Conservation (phyloP, 2,113 vertebrate genomes). For the Pleuronectes platessa region DNA sequence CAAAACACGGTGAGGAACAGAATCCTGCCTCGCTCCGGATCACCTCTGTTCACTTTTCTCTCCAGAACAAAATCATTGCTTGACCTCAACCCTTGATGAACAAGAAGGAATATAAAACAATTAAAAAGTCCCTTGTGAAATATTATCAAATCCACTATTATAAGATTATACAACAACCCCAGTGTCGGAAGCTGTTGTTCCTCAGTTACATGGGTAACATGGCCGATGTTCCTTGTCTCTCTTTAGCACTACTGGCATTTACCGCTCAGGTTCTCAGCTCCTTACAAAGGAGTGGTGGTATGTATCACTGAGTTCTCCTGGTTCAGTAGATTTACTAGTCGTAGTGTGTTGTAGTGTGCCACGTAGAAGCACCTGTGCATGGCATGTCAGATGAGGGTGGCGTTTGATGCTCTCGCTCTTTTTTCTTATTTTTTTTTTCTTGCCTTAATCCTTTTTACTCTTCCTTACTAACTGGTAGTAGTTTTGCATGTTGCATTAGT, state of each 20-base stretch:
- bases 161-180: background rate
- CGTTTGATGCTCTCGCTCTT: constrained; percentile 37
- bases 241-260: constrained; percentile 92
- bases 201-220: constrained; percentile 59
- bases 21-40: background rate
- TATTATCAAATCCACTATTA: background rate
- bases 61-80: background rate
- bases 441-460: constrained; percentile 30
- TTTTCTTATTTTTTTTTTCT: background rate
- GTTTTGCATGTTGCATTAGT: constrained; percentile 69
- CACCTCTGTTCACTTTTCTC: background rate
- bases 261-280: constrained; percentile 95
- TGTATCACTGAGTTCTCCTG: constrained; percentile 79
- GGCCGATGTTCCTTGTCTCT: constrained; percentile 83
- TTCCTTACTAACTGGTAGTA: constrained; percentile 73
- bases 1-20: constrained; percentile 84
- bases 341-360: constrained; percentile 49
- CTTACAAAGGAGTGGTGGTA: constrained; percentile 96
- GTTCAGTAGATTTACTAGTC: constrained; percentile 51
- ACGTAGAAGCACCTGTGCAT: constrained; percentile 67
- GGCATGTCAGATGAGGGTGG: constrained; percentile 67
- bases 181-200: constrained; percentile 35
- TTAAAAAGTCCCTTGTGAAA: background rate
- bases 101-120: background rate
- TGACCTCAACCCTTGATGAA: background rate